phyloP scores from a whole-genome alignment of 1,140 invertebrate genomes.

The Drosophila lacteicornis region DNA sequence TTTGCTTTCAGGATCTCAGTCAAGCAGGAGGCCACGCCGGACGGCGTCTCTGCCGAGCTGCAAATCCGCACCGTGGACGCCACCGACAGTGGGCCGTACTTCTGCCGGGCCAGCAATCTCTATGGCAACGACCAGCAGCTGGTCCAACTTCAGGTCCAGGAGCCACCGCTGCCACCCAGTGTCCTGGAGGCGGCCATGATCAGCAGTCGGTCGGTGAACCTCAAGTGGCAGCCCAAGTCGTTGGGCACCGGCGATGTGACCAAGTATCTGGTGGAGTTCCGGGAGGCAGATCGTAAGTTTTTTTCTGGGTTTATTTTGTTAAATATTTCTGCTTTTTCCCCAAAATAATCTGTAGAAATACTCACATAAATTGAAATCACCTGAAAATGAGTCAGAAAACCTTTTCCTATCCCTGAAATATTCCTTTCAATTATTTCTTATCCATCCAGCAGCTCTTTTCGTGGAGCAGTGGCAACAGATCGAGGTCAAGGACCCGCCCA shows the following conservation, averaged over 20 bases:
- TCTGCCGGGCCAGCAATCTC: conserved; percentile 92
- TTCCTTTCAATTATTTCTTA: background rate
- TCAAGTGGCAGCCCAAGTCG: conserved; percentile 91
- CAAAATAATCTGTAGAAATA: no score
- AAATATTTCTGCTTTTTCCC: no score
- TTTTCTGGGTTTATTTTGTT: no score
- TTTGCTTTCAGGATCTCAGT: conserved; percentile 86
- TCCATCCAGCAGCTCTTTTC: conserved; percentile 54
- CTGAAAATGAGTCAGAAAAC: no score
- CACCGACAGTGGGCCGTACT: conserved; percentile 92
- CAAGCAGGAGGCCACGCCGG: conserved; percentile 89
- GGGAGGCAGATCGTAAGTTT: conserved; percentile 87
- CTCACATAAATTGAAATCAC: background rate
- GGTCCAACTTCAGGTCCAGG: conserved; percentile 93
- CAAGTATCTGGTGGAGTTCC: conserved; percentile 91
- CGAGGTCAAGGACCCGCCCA: conserved; percentile 88
- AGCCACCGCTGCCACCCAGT: conserved; percentile 90
- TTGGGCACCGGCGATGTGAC: conserved; percentile 89
- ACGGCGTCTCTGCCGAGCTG: conserved; percentile 90
- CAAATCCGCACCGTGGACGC: conserved; percentile 90
- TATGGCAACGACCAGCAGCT: conserved; percentile 93
- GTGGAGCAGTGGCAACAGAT: conserved; percentile 88
- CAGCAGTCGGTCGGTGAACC: conserved; percentile 89
- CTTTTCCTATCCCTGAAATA: background rate
- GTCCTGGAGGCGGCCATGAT: conserved; percentile 89